Evolutionary conservation across 2,797 vertebrate genomes (phyloP), one percentile per base, ranked within the genome.

Genomic region (Staurois parvus): DNA sequence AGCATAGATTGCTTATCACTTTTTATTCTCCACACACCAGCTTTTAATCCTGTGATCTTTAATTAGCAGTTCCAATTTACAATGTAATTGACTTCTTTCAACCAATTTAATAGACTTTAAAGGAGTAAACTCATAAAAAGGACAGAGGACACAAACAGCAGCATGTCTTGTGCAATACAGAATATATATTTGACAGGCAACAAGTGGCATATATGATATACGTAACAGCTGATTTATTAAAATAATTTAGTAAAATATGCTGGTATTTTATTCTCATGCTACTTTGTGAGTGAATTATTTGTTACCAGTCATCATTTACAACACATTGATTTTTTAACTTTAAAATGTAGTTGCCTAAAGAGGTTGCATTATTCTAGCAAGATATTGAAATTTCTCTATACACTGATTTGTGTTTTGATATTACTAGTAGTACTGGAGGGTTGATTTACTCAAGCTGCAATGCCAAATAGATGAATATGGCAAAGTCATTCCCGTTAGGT

Each of bases 1-100:
- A 56, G 17, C 40, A 62, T 67, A 74, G 37, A 34, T 73, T 72
- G 24, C 70, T 79, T 83, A 83, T 76, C 76, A 85, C 76, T n/a
- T 79, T 74, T 85, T 62, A 74, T 85, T 85, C 34, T 52, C 67
- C 8, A n/a, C 56, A 79, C 68, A 72, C 66, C 62, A 30, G 10
- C 62, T 84, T 24, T 84, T 79, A 85, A 85, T 79, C 84, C 59
- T 79, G 68, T 85, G 70, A 85, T 85, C 84, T 85, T 79, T 79
- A 85, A 85, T 85, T 85, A 85, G 40, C 76, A 28, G 28, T 79
- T 85, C 84, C 76, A 79, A 85, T 72, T 79, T 85, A 79, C 76
- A 79, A 48, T 48, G 37, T 85, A 79, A 84, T 84, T 84, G 82
- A 76, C 74, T 78, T 84, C 62, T 78, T 84, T 72, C 52, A 78